A percentile compares a stretch with the other conserved stretches of the same genome.
phyloP scores from a whole-genome alignment of 2,797 vertebrate genomes.

The Loris lydekkerianus region DNA sequence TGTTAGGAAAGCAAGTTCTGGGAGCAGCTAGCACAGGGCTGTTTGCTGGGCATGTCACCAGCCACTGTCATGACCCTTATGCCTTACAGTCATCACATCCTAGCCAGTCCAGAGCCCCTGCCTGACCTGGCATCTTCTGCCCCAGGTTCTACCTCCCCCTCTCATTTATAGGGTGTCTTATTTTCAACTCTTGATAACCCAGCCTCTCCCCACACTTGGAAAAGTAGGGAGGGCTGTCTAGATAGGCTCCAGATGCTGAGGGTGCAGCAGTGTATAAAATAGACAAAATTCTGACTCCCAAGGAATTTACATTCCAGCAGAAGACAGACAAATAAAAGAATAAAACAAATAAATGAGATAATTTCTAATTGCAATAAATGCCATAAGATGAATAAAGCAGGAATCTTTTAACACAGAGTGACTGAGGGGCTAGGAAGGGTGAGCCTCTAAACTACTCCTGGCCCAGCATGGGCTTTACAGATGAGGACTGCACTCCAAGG shows the following conservation, averaged over 20 bases:
- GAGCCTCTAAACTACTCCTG: not conserved
- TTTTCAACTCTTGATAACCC: not conserved
- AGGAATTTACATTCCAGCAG: not conserved
- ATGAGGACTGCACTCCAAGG: not conserved
- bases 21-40: not conserved
- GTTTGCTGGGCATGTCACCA: not conserved
- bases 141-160: not conserved
- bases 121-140: not conserved
- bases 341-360: not conserved
- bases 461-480: not conserved
- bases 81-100: not conserved
- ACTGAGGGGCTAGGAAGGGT: not conserved
- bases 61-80: not conserved
- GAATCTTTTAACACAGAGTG: not conserved
- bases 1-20: not conserved
- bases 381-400: not conserved
- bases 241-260: not conserved
- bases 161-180: not conserved
- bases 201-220: not conserved
- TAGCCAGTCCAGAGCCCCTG: not conserved
- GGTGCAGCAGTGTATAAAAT: not conserved
- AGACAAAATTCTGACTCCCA: not conserved
- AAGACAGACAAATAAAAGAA: not conserved
- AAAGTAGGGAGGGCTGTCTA: not conserved
- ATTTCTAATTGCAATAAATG: not conserved